Percentiles rank a stretch among this genome's conserved stretches.
Conservation (phyloP, 2,888 invertebrate species). For the Cylindroiulus punctatus region DNA sequence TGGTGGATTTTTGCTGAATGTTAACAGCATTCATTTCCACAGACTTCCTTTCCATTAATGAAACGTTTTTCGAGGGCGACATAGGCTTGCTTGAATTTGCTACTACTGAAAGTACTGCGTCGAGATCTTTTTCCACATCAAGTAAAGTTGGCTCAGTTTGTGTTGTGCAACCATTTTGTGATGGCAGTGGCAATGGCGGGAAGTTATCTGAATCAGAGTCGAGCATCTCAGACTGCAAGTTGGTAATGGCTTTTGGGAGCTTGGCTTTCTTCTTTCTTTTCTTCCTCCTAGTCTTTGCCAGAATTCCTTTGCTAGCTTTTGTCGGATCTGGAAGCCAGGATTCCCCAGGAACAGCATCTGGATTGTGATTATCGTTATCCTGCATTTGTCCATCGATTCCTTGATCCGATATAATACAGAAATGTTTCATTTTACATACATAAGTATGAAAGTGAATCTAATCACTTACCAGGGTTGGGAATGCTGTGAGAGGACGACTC, state of each 20-base stretch:
- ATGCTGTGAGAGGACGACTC: neutral
- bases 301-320: neutral
- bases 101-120: neutral
- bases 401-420: neutral
- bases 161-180: neutral
- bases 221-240: neutral
- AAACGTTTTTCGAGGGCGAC: neutral
- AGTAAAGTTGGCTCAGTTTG: neutral
- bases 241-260: neutral
- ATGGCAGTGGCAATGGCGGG: neutral
- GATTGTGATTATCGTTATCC: neutral
- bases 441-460: neutral
- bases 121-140: neutral
- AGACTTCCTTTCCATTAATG: neutral
- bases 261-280: neutral
- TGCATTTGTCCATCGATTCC: neutral
- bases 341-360: neutral
- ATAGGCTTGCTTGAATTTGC: neutral
- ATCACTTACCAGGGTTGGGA: neutral
- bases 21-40: neutral
- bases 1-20: neutral
- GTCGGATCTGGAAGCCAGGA: constrained; percentile 25
- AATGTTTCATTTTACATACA: neutral
- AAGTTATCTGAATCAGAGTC: neutral
- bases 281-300: neutral